These are phyloP conservation scores for Diprion similis DNA, from an alignment of 1,140 invertebrate species.

Conservation along the genomic window DNA sequence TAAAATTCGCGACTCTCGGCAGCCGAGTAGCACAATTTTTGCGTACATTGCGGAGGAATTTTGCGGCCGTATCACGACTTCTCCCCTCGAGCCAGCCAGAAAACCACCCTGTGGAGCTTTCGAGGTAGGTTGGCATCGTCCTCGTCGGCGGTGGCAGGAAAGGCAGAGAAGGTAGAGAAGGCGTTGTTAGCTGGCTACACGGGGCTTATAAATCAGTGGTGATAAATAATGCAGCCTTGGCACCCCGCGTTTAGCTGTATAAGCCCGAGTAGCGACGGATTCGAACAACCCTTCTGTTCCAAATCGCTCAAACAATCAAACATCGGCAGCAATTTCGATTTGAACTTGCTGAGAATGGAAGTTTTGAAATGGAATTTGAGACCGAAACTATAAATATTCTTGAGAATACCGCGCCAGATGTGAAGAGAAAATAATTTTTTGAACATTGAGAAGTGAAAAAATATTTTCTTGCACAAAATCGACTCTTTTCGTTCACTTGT, in stretches of 20 bases:
- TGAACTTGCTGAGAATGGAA: background rate
- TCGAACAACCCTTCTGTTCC: slow-evolving; percentile 36
- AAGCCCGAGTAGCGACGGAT: slow-evolving; percentile 23
- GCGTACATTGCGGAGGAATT: background rate
- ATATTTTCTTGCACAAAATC: too few relatives aligned
- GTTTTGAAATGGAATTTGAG: background rate
- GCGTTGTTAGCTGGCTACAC: slow-evolving; percentile 34
- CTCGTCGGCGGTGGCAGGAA: background rate
- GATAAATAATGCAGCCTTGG: slow-evolving; percentile 43
- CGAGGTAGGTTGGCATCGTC: background rate
- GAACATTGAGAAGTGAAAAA: too few relatives aligned
- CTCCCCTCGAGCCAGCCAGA: background rate
- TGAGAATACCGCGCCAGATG: slow-evolving; percentile 18
- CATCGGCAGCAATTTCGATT: slow-evolving; percentile 27
- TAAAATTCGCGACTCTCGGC: too few relatives aligned
- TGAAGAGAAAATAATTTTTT: too few relatives aligned
- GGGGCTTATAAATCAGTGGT: slow-evolving; percentile 44
- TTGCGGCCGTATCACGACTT: background rate
- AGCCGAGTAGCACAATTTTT: background rate
- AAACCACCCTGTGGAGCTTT: background rate
- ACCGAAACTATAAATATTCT: too few relatives aligned
- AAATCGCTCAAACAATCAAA: too few relatives aligned
- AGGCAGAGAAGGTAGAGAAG: slow-evolving; percentile 25
- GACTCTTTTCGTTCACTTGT: too few relatives aligned
- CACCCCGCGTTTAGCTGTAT: slow-evolving; percentile 17